Percentiles rank a stretch among this genome's conserved stretches.
These are phyloP conservation scores for Micropterix aruncella DNA, from an alignment of 2,888 invertebrate genomes.

Conservation along the genomic window DNA sequence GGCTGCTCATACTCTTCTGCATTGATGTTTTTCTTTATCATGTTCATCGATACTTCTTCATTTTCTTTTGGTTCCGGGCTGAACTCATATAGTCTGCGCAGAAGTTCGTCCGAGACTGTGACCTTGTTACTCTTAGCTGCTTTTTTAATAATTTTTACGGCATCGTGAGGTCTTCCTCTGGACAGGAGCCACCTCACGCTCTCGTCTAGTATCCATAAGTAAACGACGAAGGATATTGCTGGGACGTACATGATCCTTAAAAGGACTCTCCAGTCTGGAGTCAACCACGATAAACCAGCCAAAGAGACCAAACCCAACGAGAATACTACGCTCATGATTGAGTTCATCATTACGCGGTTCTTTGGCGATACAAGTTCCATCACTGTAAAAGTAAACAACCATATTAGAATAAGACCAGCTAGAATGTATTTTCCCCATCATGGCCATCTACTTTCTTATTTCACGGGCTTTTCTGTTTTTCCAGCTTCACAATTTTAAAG, in stretches of 20 bases:
- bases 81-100: neutral
- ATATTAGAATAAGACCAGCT: too few relatives aligned
- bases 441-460: too few relatives aligned
- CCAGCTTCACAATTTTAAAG: too few relatives aligned
- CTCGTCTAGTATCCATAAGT: slow-evolving; percentile 58
- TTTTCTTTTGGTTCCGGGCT: neutral
- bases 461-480: too few relatives aligned
- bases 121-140: slow-evolving; percentile 51
- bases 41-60: neutral
- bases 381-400: slow-evolving; percentile 30
- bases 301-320: slow-evolving; percentile 56
- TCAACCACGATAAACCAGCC: slow-evolving; percentile 51
- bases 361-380: slow-evolving; percentile 69
- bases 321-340: slow-evolving; percentile 55
- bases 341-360: slow-evolving; percentile 59
- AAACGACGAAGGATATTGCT: slow-evolving; percentile 48
- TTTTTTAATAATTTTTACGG: slow-evolving; percentile 43
- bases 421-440: too few relatives aligned
- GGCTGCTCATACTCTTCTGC: neutral
- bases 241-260: slow-evolving; percentile 57
- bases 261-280: slow-evolving; percentile 54
- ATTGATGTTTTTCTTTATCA: neutral
- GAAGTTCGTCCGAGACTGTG: slow-evolving; percentile 26
- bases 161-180: slow-evolving; percentile 49
- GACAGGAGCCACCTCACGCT: slow-evolving; percentile 65